phyloP scores from a whole-genome alignment of 1,140 invertebrate species.

The Lepidurus apus region DNA sequence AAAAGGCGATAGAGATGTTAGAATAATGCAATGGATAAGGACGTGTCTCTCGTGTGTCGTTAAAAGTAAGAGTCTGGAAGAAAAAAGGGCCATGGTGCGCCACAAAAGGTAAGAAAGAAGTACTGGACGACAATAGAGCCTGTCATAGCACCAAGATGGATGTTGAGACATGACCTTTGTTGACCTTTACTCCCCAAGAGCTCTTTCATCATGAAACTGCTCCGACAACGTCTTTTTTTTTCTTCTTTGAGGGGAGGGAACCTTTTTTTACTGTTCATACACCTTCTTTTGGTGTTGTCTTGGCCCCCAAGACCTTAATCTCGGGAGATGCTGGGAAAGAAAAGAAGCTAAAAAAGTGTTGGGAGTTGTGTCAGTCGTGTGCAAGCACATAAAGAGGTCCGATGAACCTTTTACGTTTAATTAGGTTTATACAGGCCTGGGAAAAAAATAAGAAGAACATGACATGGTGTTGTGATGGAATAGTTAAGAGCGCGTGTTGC shows the following conservation, averaged over 20 bases:
- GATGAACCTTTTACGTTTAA: conserved; percentile 16
- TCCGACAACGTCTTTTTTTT: conserved; percentile 1
- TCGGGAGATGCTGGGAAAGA: neutral
- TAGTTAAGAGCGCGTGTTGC: conserved; percentile 2
- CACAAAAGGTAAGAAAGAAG: conserved; percentile 15
- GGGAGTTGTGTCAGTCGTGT: neutral
- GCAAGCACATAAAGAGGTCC: neutral
- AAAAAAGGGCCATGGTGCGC: neutral
- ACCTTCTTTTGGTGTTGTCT: neutral
- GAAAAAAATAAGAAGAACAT: neutral
- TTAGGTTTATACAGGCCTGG: neutral
- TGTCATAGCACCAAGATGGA: conserved; percentile 8
- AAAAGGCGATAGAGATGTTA: neutral
- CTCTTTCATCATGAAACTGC: conserved; percentile 3
- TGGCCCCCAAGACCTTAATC: neutral
- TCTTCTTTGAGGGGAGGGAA: neutral
- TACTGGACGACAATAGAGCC: conserved; percentile 13
- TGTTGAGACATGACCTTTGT: conserved; percentile 13
- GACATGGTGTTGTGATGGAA: neutral
- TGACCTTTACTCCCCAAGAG: conserved; percentile 21
- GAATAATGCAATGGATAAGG: conserved; percentile 15
- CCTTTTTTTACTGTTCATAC: neutral
- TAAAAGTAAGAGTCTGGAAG: neutral
- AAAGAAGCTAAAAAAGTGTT: neutral
- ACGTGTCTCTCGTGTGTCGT: conserved; percentile 20